Conservation (phyloP, 2,113 vertebrate genomes). For the Melozone crissalis region DNA sequence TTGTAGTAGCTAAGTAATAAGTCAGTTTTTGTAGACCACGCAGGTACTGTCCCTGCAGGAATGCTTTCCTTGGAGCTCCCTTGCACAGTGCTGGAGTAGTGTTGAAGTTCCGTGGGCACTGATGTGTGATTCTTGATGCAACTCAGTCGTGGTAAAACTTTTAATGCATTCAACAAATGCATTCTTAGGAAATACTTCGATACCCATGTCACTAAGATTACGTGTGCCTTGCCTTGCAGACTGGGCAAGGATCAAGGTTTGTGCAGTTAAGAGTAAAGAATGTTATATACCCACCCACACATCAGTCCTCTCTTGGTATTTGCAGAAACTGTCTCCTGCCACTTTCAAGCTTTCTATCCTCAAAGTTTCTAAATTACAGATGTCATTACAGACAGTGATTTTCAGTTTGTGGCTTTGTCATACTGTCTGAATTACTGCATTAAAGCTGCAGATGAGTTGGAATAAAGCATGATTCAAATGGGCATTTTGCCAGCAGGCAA, state of each 20-base stretch:
- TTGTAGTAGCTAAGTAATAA: not conserved
- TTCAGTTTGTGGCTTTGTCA: not conserved
- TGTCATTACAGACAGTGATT: not conserved
- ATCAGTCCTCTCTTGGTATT: not conserved
- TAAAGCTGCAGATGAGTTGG: not conserved
- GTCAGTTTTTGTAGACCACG: not conserved
- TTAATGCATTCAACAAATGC: not conserved
- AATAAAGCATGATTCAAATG: not conserved
- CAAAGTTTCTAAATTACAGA: not conserved
- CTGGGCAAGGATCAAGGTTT: not conserved
- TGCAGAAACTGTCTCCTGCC: not conserved
- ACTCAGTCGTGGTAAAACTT: not conserved
- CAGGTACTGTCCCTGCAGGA: not conserved
- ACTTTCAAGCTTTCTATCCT: not conserved
- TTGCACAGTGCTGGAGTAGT: not conserved
- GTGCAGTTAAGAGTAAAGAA: not conserved
- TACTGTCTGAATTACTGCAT: not conserved
- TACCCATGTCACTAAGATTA: not conserved
- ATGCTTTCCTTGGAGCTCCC: not conserved
- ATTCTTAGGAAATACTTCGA: not conserved
- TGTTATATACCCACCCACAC: not conserved
- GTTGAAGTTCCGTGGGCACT: not conserved
- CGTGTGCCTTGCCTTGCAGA: not conserved
- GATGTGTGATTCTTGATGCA: not conserved
- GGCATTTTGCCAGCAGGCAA: not conserved